Percentiles rank a stretch among this genome's conserved stretches.
phyloP scores from a whole-genome alignment of 2,113 vertebrate species.

The Prinia subflava region DNA sequence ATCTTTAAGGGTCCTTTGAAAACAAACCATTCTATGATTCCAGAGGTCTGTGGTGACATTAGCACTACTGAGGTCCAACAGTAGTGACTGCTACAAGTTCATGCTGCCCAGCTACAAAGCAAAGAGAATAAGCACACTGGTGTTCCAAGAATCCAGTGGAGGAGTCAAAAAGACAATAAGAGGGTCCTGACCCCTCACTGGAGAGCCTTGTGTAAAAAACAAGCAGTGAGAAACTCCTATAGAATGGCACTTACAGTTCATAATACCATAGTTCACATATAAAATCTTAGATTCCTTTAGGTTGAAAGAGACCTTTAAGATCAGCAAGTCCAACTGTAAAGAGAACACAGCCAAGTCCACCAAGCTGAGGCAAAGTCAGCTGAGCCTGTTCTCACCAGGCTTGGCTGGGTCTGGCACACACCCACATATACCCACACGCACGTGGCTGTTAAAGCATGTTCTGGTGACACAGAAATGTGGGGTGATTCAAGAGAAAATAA shows the following conservation, averaged over 20 bases:
- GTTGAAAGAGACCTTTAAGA: background rate
- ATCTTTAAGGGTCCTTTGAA: background rate
- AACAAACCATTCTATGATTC: background rate
- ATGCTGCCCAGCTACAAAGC: background rate
- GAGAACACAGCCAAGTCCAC: background rate
- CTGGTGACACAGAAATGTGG: background rate
- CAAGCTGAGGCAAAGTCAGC: slow-evolving; percentile 8
- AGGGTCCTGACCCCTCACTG: background rate
- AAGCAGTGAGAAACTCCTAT: background rate
- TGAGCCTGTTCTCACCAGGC: background rate
- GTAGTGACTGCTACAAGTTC: background rate
- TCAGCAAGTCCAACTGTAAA: background rate
- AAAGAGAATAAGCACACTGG: accelerated
- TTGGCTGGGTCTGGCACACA: background rate
- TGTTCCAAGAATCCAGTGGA: background rate
- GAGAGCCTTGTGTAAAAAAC: background rate
- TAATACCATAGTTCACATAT: background rate
- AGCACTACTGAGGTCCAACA: background rate
- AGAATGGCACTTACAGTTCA: background rate
- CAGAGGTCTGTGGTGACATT: background rate
- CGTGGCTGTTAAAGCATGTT: background rate
- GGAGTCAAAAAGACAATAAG: background rate
- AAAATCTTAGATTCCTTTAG: background rate
- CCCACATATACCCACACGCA: background rate
- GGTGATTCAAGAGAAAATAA: slow-evolving; percentile 48